Conservation (phyloP, 2,888 invertebrate genomes). For the Artemia sp. region DNA sequence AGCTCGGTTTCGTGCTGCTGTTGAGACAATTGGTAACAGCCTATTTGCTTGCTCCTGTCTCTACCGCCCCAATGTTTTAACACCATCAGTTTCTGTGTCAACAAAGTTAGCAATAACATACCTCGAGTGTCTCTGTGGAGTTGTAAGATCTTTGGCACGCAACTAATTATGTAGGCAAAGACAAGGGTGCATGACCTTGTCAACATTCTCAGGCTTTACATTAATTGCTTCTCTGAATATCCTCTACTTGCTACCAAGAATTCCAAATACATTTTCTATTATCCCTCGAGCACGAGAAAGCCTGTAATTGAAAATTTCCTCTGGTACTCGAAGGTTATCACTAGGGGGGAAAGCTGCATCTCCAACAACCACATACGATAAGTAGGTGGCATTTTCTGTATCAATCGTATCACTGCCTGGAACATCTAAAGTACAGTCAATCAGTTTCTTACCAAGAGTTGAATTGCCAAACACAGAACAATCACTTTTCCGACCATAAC, state of each 20-base stretch:
- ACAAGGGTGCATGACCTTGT: no score
- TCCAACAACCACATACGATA: neutral
- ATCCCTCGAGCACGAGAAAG: no score
- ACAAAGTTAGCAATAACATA: no score
- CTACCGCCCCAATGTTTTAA: neutral
- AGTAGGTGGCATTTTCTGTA: slow-evolving; percentile 14
- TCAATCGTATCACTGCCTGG: slow-evolving; percentile 1
- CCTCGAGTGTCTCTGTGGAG: no score
- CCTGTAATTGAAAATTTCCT: no score
- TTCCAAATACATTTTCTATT: no score
- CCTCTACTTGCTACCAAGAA: no score
- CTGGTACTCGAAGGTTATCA: slow-evolving; percentile 6
- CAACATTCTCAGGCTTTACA: no score
- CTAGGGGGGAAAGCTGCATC: neutral
- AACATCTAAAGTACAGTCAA: neutral
- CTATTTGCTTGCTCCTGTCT: slow-evolving; percentile 10
- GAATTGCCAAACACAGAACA: neutral
- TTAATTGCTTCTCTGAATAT: no score
- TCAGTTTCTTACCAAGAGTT: neutral
- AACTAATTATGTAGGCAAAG: no score
- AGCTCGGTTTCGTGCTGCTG: neutral
- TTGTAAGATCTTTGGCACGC: no score
- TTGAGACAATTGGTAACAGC: neutral
- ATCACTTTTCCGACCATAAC: slow-evolving; percentile 11
- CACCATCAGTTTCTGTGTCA: neutral